Evolutionary conservation across 2,888 invertebrate species (phyloP), one percentile per base, ranked within the genome.

Genomic region (Xylota sylvarum): DNA sequence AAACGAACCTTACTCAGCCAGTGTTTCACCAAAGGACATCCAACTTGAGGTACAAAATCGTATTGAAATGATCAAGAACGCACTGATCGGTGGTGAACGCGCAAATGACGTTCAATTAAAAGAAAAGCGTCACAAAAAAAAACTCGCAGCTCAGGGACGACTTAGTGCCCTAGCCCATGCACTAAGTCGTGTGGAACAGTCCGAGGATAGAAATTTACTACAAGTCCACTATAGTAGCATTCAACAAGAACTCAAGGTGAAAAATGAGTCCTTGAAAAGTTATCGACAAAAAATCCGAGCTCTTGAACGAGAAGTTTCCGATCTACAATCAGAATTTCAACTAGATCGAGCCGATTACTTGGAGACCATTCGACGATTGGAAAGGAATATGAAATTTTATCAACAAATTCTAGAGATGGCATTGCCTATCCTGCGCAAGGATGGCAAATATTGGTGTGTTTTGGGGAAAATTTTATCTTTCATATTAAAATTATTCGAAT

Each of bases 321-420:
- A 97, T 91, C 93, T 97, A 2, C 96, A 96, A 89, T 94, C 95
- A 9, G 97, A 97, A 92, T 97, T 97, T 91, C 96, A 97, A 91
- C 93, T 94, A 72, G 97, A 97, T 90, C 93, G 97, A 1, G 95
- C 96, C n/a, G 97, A 97, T 90, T 97, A 97, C 90, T 92, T 97
- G 87, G 97, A 97, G 90, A 96, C 96, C 0, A 96, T 97, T 37
- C 93, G 97, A 17, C 94, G 95, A 88, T 95, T 96, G 89, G 96
- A 96, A 76, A 94, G 94, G 87, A 95, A 95, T 89, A 90, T 96
- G 23, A 95, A 95, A 90, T 93, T 97, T 52, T 92, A 95, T 87
- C 94, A 94, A 73, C 94, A 95, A 89, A 93, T 96, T n/a, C 90
- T 94, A 3, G 94, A 95, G 32, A 95, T 94, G 91, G 94, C 96